These are phyloP conservation scores for Taxidea taxus DNA, from an alignment of 2,113 vertebrate species.

Conservation along the genomic window DNA sequence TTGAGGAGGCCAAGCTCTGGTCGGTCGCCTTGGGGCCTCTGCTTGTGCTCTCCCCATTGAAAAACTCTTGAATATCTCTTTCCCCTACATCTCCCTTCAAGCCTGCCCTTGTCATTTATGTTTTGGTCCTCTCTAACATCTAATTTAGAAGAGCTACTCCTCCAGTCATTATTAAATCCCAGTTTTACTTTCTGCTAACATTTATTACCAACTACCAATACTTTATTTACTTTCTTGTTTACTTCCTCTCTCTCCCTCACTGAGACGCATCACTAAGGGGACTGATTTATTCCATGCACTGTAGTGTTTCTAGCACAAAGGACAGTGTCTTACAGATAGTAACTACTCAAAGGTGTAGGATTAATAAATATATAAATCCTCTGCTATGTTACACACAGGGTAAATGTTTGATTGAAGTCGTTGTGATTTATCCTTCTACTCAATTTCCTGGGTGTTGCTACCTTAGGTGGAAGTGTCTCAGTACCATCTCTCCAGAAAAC, in stretches of 20 bases:
- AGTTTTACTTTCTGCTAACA: neutral
- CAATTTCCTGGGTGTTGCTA: neutral
- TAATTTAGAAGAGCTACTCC: neutral
- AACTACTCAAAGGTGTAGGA: neutral
- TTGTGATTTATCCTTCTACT: neutral
- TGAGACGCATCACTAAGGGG: neutral
- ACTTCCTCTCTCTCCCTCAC: neutral
- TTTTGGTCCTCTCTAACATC: neutral
- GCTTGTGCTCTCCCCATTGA: neutral
- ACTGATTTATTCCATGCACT: neutral
- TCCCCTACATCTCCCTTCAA: neutral
- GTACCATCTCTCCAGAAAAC: neutral
- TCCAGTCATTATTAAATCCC: neutral
- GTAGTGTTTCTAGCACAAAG: neutral
- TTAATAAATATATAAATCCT: neutral
- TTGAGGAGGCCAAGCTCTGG: neutral
- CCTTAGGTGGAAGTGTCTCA: neutral
- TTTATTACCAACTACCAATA: neutral
- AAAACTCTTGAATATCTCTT: neutral
- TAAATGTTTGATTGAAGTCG: neutral
- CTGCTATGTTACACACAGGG: neutral
- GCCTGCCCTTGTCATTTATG: neutral
- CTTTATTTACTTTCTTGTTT: neutral
- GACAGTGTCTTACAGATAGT: neutral
- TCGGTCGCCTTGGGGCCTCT: neutral